Conservation (phyloP, 2,888 invertebrate genomes). For the Troides aeacus region DNA sequence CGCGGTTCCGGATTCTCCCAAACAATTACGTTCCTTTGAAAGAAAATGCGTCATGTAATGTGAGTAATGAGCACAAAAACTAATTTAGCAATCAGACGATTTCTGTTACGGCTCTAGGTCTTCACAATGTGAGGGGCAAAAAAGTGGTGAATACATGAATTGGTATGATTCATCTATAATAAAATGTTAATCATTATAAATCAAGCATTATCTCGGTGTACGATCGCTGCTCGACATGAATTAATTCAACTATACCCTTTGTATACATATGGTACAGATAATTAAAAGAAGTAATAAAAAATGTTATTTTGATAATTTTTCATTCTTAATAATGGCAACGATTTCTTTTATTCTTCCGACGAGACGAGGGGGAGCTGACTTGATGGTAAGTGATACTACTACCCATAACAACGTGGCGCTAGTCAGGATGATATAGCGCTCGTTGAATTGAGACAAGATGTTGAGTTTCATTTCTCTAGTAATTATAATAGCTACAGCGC, state of each 20-base stretch:
- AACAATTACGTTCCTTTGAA: constrained; percentile 14
- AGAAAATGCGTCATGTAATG: constrained; percentile 26
- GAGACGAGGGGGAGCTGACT: too few relatives aligned
- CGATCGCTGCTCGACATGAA: constrained; percentile 59
- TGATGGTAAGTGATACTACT: too few relatives aligned
- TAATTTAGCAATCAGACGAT: constrained; percentile 26
- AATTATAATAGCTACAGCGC: too few relatives aligned
- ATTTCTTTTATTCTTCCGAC: too few relatives aligned
- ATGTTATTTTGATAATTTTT: too few relatives aligned
- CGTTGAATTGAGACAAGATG: too few relatives aligned
- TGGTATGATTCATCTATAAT: constrained; percentile 64
- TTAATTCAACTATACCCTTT: constrained; percentile 47
- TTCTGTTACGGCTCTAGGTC: constrained; percentile 41
- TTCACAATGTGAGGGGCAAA: constrained; percentile 42
- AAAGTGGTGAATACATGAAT: constrained; percentile 51
- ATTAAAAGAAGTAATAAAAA: background rate
- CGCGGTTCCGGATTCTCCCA: constrained; percentile 19
- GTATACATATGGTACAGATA: constrained; percentile 34
- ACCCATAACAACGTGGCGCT: too few relatives aligned
- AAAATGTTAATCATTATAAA: constrained; percentile 71
- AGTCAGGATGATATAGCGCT: too few relatives aligned
- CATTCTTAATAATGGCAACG: too few relatives aligned
- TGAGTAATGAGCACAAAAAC: constrained; percentile 24
- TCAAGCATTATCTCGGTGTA: constrained; percentile 62
- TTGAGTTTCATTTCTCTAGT: too few relatives aligned